Evolutionary conservation across 2,797 vertebrate genomes (phyloP).

Genomic region (Myotis daubentonii): DNA sequence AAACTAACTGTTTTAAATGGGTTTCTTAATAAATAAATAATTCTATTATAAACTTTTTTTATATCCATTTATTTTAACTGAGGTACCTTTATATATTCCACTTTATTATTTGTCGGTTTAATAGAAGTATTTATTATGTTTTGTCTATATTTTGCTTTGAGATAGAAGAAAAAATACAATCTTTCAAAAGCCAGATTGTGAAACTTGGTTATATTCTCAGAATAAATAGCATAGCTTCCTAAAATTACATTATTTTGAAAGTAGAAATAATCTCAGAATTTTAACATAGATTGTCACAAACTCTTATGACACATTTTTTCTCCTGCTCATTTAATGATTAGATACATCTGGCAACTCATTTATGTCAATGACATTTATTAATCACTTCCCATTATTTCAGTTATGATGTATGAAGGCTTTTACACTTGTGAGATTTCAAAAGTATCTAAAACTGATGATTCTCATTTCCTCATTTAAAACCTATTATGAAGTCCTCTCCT

Average conservation of each 20-base stretch:
- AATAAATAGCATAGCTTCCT: neutral
- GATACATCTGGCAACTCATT: slow-evolving; percentile 84
- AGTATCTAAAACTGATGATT: slow-evolving; percentile 81
- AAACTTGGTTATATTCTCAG: neutral
- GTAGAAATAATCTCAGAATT: neutral
- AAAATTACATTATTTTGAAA: slow-evolving; percentile 53
- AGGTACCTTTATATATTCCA: neutral
- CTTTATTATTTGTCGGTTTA: neutral
- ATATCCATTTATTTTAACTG: neutral
- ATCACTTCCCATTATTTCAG: slow-evolving; percentile 83
- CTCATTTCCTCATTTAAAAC: slow-evolving; percentile 84
- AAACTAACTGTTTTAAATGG: neutral
- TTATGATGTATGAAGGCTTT: slow-evolving; percentile 85
- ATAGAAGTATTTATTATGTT: neutral
- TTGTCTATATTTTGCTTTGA: neutral
- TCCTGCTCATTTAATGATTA: slow-evolving; percentile 68
- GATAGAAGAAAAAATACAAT: neutral
- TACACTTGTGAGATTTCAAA: slow-evolving; percentile 83
- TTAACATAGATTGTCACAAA: slow-evolving; percentile 54
- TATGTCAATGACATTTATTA: slow-evolving; percentile 84
- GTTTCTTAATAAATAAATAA: neutral
- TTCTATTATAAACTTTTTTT: neutral
- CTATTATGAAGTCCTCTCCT: slow-evolving; percentile 82
- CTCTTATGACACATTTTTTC: slow-evolving; percentile 62
- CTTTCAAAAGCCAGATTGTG: neutral